Percentiles rank a stretch among this genome's conserved stretches.
Evolutionary conservation across 2,797 vertebrate genomes (phyloP).

Genomic region (Hipposideros larvatus): DNA sequence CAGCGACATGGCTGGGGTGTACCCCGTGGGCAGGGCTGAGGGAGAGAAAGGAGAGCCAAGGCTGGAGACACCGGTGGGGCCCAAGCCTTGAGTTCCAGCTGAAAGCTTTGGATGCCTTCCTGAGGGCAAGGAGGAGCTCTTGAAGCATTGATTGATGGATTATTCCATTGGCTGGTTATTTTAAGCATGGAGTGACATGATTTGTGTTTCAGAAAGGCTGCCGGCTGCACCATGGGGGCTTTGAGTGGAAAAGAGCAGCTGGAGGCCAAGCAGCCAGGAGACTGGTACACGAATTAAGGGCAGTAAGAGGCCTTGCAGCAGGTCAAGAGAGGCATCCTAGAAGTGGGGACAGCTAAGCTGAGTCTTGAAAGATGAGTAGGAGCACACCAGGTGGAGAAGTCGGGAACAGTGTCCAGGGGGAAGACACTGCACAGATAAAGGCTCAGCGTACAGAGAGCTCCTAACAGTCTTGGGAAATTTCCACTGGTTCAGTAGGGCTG

Average conservation of each 20-base stretch:
- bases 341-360: conserved; percentile 54
- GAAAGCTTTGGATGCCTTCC: conserved; percentile 68
- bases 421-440: conserved; percentile 57
- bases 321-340: neutral
- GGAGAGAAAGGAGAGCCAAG: neutral
- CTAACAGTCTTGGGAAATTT: conserved; percentile 66
- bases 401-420: neutral
- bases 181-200: conserved; percentile 71
- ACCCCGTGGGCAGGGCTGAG: fast-evolving
- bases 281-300: neutral
- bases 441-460: conserved; percentile 23
- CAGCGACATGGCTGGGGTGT: neutral
- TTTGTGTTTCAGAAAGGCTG: conserved; percentile 52
- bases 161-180: conserved; percentile 77
- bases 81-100: conserved; percentile 22
- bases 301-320: neutral
- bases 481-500: conserved; percentile 37
- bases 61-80: neutral
- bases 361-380: conserved; percentile 69
- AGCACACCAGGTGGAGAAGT: neutral
- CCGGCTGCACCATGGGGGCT: conserved; percentile 7
- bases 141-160: conserved; percentile 78
- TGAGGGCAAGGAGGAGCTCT: conserved; percentile 71
- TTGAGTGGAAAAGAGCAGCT: neutral
- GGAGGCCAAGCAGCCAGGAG: neutral